A percentile compares a stretch with the other conserved stretches of the same genome.
These are phyloP conservation scores for Pardosa pseudoannulata DNA, from an alignment of 2,888 invertebrate species.

Conservation along the genomic window DNA sequence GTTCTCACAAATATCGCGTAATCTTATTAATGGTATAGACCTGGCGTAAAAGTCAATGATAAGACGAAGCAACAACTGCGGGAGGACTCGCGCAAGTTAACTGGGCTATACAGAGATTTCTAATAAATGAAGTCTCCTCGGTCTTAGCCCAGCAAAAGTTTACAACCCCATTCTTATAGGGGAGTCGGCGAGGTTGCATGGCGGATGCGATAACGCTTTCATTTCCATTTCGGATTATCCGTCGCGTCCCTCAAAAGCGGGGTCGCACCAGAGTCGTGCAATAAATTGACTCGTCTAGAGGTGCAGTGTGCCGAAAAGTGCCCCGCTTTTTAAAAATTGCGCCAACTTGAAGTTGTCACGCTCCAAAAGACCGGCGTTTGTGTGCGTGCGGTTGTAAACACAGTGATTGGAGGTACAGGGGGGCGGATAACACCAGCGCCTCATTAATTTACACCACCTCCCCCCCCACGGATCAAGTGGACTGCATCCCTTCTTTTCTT, in stretches of 20 bases:
- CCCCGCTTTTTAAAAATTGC: constrained; percentile 46
- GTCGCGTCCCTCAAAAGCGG: constrained; percentile 1
- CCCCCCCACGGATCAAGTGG: constrained; percentile 61
- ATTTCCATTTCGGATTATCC: constrained; percentile 17
- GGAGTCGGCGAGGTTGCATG: not conserved
- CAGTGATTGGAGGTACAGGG: constrained; percentile 68
- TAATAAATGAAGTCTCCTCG: not conserved
- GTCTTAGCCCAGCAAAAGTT: not conserved
- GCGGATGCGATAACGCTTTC: constrained; percentile 13
- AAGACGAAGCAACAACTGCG: constrained; percentile 19
- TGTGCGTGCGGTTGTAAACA: constrained; percentile 67
- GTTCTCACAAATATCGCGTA: not conserved
- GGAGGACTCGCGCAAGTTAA: not conserved
- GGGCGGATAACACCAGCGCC: constrained; percentile 69
- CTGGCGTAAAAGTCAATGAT: constrained; percentile 5
- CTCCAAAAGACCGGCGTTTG: constrained; percentile 44
- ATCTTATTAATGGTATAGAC: not conserved
- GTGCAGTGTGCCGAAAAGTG: constrained; percentile 65
- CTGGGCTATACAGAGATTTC: constrained; percentile 1
- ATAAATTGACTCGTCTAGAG: constrained; percentile 65
- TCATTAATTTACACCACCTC: constrained; percentile 65
- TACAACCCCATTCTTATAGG: not conserved
- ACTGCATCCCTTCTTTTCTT: constrained; percentile 62
- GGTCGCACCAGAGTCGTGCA: constrained; percentile 22
- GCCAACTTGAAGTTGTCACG: constrained; percentile 58